phyloP scores from a whole-genome alignment of 2,113 vertebrate species.

The Erpornis zantholeuca region DNA sequence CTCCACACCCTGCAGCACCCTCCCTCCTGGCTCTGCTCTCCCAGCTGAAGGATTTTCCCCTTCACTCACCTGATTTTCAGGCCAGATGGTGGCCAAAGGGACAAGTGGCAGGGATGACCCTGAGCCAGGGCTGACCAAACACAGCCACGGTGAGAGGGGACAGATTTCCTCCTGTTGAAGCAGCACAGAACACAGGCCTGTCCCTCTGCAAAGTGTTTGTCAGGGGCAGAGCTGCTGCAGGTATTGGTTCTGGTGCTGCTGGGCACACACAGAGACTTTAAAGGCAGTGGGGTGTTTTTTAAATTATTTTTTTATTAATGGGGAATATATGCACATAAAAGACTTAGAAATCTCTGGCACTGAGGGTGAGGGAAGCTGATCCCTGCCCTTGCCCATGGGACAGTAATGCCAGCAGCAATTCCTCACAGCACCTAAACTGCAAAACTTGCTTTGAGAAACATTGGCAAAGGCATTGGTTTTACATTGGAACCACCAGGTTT shows the following conservation, averaged over 20 bases:
- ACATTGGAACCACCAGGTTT: neutral
- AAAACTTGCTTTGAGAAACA: neutral
- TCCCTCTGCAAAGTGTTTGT: neutral
- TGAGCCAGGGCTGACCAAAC: neutral
- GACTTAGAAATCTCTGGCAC: neutral
- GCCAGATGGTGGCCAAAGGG: neutral
- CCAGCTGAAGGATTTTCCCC: neutral
- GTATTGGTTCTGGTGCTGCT: neutral
- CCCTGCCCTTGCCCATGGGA: neutral
- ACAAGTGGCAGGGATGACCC: neutral
- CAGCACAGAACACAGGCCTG: neutral
- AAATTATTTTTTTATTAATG: neutral
- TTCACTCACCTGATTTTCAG: neutral
- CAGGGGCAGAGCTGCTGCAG: neutral
- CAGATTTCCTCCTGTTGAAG: neutral
- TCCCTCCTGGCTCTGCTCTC: neutral
- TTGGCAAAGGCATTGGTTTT: neutral
- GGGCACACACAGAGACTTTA: neutral
- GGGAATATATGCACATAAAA: neutral
- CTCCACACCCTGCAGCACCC: neutral
- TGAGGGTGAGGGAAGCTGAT: neutral
- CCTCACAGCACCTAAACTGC: neutral
- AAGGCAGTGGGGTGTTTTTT: neutral
- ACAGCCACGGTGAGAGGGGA: fast-evolving
- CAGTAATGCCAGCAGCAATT: neutral